Conservation (phyloP, 2,888 invertebrate species). For the Dicranocentrus wangi region DNA sequence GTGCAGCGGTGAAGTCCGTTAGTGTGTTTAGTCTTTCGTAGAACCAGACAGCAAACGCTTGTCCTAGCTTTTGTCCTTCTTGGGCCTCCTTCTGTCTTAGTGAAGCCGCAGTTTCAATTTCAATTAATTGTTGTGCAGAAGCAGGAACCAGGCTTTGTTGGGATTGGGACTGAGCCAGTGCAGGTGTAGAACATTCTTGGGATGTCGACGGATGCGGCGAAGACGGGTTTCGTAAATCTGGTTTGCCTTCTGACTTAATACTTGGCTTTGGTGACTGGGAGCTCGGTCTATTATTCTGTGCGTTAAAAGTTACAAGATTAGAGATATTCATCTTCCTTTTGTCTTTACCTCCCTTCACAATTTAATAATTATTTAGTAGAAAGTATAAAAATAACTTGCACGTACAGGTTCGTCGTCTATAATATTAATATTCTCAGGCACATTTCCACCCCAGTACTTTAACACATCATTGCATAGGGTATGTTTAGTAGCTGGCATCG, state of each 20-base stretch:
- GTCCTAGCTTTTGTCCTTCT: slow-evolving; percentile 75
- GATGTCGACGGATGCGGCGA: too few species aligned
- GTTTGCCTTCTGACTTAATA: too few species aligned
- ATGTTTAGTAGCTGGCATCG: slow-evolving; percentile 77
- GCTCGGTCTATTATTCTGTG: background rate
- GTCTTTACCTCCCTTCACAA: background rate
- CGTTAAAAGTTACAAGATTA: too few species aligned
- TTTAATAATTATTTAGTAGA: too few species aligned
- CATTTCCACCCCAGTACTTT: slow-evolving; percentile 52
- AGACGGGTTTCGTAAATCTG: background rate
- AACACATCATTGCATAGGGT: slow-evolving; percentile 74
- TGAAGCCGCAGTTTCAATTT: slow-evolving; percentile 32
- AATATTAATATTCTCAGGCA: slow-evolving; percentile 12
- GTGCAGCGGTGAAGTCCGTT: slow-evolving; percentile 75
- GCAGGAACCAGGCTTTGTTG: background rate
- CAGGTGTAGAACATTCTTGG: background rate
- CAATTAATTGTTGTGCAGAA: background rate
- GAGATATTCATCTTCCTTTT: too few species aligned
- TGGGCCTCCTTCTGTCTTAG: slow-evolving; percentile 31
- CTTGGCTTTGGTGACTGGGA: too few species aligned
- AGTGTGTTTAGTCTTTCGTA: slow-evolving; percentile 76
- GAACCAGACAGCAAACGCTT: slow-evolving; percentile 80
- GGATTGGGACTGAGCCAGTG: too few species aligned
- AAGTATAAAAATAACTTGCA: too few species aligned
- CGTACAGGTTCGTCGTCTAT: slow-evolving; percentile 29